Conservation (phyloP, 2,113 vertebrate species). For the Sebastes fasciatus region DNA sequence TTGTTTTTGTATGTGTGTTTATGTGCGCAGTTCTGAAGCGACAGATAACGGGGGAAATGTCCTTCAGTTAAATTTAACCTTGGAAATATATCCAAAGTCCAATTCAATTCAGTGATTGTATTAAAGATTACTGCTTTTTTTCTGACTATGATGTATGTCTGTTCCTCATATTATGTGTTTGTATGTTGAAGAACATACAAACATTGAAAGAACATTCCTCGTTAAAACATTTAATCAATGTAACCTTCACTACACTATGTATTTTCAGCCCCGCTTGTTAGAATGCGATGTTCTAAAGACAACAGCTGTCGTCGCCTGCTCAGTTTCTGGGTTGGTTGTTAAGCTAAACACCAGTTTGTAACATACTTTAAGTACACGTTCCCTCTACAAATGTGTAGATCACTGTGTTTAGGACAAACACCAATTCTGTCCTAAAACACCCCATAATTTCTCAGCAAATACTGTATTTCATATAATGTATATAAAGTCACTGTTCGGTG, state of each 20-base stretch:
- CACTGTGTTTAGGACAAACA: neutral
- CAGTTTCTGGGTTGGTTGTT: neutral
- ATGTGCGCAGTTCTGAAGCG: too few species aligned
- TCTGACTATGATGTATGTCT: neutral
- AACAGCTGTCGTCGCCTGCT: too few species aligned
- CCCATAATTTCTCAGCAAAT: neutral
- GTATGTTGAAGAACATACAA: neutral
- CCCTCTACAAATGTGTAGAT: neutral
- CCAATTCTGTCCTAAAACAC: neutral
- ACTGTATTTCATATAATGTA: neutral
- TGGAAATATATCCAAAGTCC: neutral
- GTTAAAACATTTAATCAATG: neutral
- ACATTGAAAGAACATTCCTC: too few species aligned
- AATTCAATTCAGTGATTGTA: constrained; percentile 17
- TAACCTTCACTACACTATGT: neutral
- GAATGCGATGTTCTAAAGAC: neutral
- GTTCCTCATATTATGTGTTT: neutral
- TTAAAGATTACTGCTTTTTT: constrained; percentile 13
- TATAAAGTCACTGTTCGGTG: too few species aligned
- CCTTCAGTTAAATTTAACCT: constrained; percentile 5
- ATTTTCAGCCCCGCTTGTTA: neutral
- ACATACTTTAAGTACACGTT: neutral
- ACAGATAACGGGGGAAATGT: neutral
- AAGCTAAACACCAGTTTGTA: neutral
- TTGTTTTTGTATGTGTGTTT: neutral